Percentiles rank a stretch among this genome's conserved stretches.
phyloP scores from a whole-genome alignment of 2,113 vertebrate species.

The Seriola dumerili region DNA sequence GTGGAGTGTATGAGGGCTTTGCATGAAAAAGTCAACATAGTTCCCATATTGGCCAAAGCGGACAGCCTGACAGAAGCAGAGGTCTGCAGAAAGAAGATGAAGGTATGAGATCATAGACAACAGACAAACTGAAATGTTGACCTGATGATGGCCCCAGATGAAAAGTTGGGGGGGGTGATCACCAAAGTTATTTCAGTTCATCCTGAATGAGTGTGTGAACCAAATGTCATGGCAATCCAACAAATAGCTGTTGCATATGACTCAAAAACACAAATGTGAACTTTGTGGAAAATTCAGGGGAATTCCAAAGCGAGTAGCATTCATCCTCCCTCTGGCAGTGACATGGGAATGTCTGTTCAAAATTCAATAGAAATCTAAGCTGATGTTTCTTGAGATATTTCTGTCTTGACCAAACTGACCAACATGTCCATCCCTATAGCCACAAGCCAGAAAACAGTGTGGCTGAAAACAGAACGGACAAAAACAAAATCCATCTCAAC shows the following conservation, averaged over 20 bases:
- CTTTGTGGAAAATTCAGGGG: neutral
- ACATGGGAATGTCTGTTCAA: neutral
- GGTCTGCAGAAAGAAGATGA: conserved; percentile 76
- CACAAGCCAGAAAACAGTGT: neutral
- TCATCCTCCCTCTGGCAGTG: no score
- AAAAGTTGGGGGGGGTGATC: no score
- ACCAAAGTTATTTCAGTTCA: neutral
- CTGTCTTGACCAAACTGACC: neutral
- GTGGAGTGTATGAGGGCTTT: conserved; percentile 83
- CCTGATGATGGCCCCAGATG: no score
- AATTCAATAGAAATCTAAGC: neutral
- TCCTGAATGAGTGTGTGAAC: neutral
- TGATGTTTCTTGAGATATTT: neutral
- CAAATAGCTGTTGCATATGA: no score
- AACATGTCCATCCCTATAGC: neutral
- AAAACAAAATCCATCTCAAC: no score
- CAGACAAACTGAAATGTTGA: neutral
- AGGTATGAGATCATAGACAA: conserved; percentile 52
- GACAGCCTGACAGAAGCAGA: conserved; percentile 83
- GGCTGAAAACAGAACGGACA: neutral
- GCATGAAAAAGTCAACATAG: conserved; percentile 85
- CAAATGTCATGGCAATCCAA: neutral
- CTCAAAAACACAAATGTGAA: neutral
- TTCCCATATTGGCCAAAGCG: conserved; percentile 86
- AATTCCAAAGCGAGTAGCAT: neutral